Percentiles rank a stretch among this genome's conserved stretches.
Conservation (phyloP, 2,797 vertebrate genomes). For the Platyrinchus mystaceus region DNA sequence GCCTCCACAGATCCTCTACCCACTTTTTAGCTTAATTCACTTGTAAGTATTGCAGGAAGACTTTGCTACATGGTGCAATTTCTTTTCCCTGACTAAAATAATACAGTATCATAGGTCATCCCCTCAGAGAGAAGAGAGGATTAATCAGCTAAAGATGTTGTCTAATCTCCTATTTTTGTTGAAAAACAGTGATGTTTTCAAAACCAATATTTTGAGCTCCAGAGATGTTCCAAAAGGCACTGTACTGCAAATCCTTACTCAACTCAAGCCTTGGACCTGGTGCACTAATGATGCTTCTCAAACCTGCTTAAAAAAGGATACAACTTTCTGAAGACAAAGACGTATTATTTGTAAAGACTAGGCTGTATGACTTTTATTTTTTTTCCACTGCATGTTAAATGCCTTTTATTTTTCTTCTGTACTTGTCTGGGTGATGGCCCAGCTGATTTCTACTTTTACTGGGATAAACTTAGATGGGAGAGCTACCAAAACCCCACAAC, state of each 20-base stretch:
- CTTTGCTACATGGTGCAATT: not conserved
- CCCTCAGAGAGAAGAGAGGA: slow-evolving; percentile 27
- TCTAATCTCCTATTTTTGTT: slow-evolving; percentile 33
- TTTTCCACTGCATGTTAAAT: not conserved
- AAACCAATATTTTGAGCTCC: slow-evolving; percentile 61
- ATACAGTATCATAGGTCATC: slow-evolving; percentile 33
- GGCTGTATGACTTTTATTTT: not conserved
- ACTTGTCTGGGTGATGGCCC: not conserved
- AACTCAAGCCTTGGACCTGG: slow-evolving; percentile 18
- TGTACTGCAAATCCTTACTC: not conserved
- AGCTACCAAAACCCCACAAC: slow-evolving; percentile 8
- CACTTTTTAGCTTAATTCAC: slow-evolving; percentile 37
- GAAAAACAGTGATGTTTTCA: slow-evolving; percentile 43
- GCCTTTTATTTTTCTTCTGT: slow-evolving; percentile 9
- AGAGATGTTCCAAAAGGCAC: slow-evolving; percentile 25
- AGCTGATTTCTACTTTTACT: not conserved
- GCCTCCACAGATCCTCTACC: not conserved
- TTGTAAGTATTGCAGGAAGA: slow-evolving; percentile 26
- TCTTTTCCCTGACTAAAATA: slow-evolving; percentile 34
- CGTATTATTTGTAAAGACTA: slow-evolving; percentile 27
- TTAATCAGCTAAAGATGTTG: slow-evolving; percentile 67
- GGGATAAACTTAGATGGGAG: not conserved
- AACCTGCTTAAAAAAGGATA: not conserved
- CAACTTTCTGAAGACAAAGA: slow-evolving; percentile 39
- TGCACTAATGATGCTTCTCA: slow-evolving; percentile 11